These are phyloP conservation scores for Spodoptera littoralis DNA, from an alignment of 2,888 invertebrate genomes.

Conservation along the genomic window DNA sequence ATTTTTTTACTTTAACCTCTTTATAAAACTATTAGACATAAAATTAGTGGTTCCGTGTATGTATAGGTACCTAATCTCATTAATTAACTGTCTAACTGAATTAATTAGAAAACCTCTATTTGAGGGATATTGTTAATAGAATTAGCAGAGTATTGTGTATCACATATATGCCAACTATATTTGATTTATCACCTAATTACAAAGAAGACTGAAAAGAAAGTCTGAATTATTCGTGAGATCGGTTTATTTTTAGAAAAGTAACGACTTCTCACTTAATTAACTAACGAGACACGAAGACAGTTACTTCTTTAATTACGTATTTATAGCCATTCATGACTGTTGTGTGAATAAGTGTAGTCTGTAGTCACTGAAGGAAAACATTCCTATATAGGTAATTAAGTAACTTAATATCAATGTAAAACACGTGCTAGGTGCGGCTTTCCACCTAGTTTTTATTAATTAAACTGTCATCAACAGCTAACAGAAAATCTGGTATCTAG, in stretches of 20 bases:
- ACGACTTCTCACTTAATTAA: conserved; percentile 17
- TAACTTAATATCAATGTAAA: conserved; percentile 14
- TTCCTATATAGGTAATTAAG: conserved; percentile 13
- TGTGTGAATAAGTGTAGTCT: conserved; percentile 1
- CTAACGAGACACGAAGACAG: conserved; percentile 1
- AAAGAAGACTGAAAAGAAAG: conserved; percentile 15
- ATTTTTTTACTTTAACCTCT: conserved; percentile 3
- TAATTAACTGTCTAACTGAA: no score
- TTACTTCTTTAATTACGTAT: conserved; percentile 13
- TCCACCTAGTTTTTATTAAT: conserved; percentile 65
- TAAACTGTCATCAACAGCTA: conserved; percentile 66
- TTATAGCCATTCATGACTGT: conserved; percentile 13
- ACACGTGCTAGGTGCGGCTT: conserved; percentile 55
- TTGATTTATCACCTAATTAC: no score
- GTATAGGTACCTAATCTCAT: no score
- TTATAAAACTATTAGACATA: not conserved
- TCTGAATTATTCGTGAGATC: conserved; percentile 1
- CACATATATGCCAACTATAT: no score
- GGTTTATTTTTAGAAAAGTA: conserved; percentile 24
- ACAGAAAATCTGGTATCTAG: conserved; percentile 70
- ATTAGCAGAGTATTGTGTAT: no score
- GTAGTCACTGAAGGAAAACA: conserved; percentile 3
- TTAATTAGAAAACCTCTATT: not conserved
- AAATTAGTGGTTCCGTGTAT: no score
- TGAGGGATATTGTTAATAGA: not conserved